A percentile compares a stretch with the other conserved stretches of the same genome.
phyloP scores from a whole-genome alignment of 2,797 vertebrate genomes.

The Galaxias olidus region DNA sequence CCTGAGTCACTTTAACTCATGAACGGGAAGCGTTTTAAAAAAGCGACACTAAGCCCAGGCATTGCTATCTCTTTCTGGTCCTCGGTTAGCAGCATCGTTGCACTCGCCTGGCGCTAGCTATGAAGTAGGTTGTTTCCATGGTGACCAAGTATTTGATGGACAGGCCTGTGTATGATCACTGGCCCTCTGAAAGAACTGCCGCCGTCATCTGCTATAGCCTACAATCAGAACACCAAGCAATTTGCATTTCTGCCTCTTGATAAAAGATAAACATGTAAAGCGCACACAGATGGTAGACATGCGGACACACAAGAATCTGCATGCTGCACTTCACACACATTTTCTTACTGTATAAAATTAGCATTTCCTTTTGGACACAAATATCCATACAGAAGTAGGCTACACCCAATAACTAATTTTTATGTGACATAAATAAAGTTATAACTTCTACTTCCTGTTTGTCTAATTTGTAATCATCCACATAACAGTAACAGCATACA shows the following conservation, averaged over 20 bases:
- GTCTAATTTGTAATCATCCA: too few species aligned
- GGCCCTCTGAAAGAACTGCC: constrained; percentile 42
- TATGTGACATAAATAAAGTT: background rate
- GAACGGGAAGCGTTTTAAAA: constrained; percentile 48
- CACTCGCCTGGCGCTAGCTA: constrained; percentile 50
- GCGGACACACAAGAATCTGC: background rate
- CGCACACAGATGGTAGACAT: background rate
- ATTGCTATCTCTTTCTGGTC: constrained; percentile 51
- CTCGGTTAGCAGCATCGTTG: constrained; percentile 49
- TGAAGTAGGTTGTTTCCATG: constrained; percentile 77
- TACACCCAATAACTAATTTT: background rate
- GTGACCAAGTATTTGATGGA: constrained; percentile 67
- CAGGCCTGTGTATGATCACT: constrained; percentile 59
- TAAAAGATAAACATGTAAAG: constrained; percentile 6
- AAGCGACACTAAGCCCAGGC: constrained; percentile 51
- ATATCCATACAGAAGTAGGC: too few species aligned
- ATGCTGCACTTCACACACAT: background rate
- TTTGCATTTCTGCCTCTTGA: constrained; percentile 20
- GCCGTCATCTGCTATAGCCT: constrained; percentile 37
- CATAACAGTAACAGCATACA: too few species aligned
- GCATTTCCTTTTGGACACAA: too few species aligned
- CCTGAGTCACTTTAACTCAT: constrained; percentile 43
- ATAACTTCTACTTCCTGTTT: too few species aligned
- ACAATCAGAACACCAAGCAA: constrained; percentile 29
- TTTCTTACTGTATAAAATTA: too few species aligned